These are phyloP conservation scores for Danaus chrysippus DNA, from an alignment of 2,888 invertebrate genomes.

Conservation along the genomic window DNA sequence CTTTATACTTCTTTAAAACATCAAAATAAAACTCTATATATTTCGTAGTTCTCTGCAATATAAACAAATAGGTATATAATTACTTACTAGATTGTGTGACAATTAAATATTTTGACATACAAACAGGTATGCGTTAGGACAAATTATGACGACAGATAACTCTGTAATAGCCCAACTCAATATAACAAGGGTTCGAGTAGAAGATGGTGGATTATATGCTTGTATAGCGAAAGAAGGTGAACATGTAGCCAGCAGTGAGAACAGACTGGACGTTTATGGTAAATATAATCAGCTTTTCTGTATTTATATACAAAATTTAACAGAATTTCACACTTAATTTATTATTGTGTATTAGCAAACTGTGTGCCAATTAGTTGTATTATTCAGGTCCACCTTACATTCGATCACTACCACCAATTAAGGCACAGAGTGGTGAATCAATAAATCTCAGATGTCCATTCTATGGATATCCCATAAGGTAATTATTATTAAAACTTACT, in stretches of 20 bases:
- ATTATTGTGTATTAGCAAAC: background rate
- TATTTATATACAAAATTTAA: too few relatives aligned
- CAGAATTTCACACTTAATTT: too few relatives aligned
- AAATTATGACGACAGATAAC: constrained; percentile 70
- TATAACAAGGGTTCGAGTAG: constrained; percentile 76
- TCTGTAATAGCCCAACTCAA: constrained; percentile 72
- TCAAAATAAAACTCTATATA: too few relatives aligned
- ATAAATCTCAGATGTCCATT: constrained; percentile 89
- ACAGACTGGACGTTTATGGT: constrained; percentile 78
- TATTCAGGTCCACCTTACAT: constrained; percentile 86
- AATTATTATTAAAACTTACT: constrained; percentile 30
- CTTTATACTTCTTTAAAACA: background rate
- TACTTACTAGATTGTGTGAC: background rate
- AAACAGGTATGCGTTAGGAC: constrained; percentile 66
- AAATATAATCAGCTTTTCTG: constrained; percentile 25
- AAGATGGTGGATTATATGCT: constrained; percentile 81
- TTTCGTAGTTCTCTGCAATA: background rate
- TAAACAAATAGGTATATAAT: background rate
- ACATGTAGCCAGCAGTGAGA: constrained; percentile 56
- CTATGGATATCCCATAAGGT: constrained; percentile 91
- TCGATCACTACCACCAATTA: constrained; percentile 84
- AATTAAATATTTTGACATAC: too few relatives aligned
- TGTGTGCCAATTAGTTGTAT: background rate
- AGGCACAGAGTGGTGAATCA: constrained; percentile 88
- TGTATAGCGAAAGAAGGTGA: constrained; percentile 76